Evolutionary conservation across 1,140 invertebrate species (phyloP), one percentile per base, ranked within the genome.

Genomic region (Heliconius nattereri): DNA sequence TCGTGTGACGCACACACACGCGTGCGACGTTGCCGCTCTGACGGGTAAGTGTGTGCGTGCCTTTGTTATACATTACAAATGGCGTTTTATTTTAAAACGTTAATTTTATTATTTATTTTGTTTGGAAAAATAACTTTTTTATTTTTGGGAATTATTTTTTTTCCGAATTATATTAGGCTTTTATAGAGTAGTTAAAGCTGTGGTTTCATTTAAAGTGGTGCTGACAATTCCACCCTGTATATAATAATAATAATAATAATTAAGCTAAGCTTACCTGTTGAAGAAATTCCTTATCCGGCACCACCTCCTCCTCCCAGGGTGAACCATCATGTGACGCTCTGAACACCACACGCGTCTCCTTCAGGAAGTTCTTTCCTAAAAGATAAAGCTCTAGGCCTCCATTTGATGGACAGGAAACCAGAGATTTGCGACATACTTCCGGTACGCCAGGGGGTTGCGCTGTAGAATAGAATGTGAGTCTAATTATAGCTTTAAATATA

Each of bases 361-460:
- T 99, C 19, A 98, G 95, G 90, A 99, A 99, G 94, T 99, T 99
- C 94, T 99, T 99, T 13, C 99, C 98, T 75, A 99, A 96, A 71
- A 99, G 97, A 90, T 99, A 99, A 20, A 99, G 93, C 89, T 99
- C 98, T n/a, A 97, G 90, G 1, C 98, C 98, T 9, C 98, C 98
- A 70, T 95, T 96, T 0, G 97, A 97, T 11, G 96, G 96, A 87
- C 97, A 97, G 26, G 97, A 97, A 26, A 96, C 96, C 8, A 98
- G 90, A 0, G 98, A 99, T 91, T 98, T 98, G 90, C 98, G 98
- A 85, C 97, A 98, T 77, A 99, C 98, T 94, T 99, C 99, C 20
- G 99, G 99, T 60, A 98, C 96, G 70, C 98, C 99, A 9, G 98
- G 97, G 19, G 98, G 98, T 95, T 99, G 98, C 72, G 98, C 98